Conservation (phyloP, 2,797 vertebrate species). For the Peromyscus attwateri region DNA sequence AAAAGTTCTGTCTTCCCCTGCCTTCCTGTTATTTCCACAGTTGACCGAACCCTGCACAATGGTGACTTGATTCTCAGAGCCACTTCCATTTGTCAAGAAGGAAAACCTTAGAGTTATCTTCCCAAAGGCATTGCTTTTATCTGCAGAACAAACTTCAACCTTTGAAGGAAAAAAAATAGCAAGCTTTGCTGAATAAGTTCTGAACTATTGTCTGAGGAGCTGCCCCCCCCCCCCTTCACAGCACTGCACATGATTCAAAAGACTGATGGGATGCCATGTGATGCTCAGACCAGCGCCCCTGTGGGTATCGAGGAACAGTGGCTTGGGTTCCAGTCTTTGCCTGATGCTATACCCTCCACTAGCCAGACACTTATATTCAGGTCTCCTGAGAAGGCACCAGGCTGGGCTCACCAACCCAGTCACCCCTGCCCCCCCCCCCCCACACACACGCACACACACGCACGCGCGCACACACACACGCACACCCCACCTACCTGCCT, state of each 20-base stretch:
- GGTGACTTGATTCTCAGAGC: neutral
- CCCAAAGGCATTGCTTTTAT: conserved; percentile 70
- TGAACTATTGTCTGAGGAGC: conserved; percentile 34
- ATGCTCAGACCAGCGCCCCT: neutral
- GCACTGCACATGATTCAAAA: neutral
- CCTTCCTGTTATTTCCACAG: conserved; percentile 14
- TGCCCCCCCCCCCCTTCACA: neutral
- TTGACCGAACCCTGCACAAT: neutral
- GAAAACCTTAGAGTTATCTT: conserved; percentile 68
- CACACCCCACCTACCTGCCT: neutral
- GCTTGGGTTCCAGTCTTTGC: neutral
- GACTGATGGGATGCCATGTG: neutral
- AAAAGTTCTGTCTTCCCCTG: neutral
- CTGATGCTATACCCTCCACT: accelerated
- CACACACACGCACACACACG: too few species aligned
- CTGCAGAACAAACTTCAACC: conserved; percentile 70
- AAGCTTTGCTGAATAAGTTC: conserved; percentile 62
- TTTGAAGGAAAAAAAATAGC: conserved; percentile 59
- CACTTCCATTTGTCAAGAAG: conserved; percentile 34
- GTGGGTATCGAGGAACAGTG: neutral
- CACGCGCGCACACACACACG: too few species aligned
- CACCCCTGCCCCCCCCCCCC: too few species aligned
- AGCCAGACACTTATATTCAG: accelerated
- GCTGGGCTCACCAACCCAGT: neutral
- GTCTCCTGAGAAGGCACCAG: neutral